Evolutionary conservation across 2,888 invertebrate species (phyloP).

Genomic region (Philereme transversata): DNA sequence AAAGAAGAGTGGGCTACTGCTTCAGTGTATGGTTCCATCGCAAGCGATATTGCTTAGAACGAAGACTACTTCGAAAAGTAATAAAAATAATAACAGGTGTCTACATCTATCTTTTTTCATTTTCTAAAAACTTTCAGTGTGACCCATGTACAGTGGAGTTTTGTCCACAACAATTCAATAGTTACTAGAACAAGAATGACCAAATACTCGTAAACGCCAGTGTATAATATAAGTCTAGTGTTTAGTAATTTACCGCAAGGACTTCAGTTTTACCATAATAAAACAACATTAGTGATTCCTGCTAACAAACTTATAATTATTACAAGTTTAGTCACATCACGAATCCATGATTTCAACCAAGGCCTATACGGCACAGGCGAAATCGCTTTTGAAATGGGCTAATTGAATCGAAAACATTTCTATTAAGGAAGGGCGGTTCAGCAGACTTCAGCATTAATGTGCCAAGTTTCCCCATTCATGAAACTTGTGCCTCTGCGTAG

Average conservation of each 20-base stretch:
- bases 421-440: constrained; percentile 22
- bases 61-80: too few species aligned
- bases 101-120: too few species aligned
- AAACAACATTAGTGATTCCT: constrained; percentile 5
- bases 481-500: constrained; percentile 31
- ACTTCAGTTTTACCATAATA: constrained; percentile 2
- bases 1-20: too few species aligned
- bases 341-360: constrained; percentile 32
- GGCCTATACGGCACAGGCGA: constrained; percentile 40
- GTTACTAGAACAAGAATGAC: too few species aligned
- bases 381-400: constrained; percentile 36
- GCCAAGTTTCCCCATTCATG: constrained; percentile 39
- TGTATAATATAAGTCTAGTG: not conserved
- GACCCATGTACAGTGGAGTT: too few species aligned
- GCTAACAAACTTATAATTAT: constrained; percentile 6
- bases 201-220: too few species aligned
- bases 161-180: too few species aligned
- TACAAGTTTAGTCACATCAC: constrained; percentile 16
- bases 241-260: too few species aligned
- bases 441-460: constrained; percentile 29
- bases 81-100: too few species aligned
- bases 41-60: too few species aligned
- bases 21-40: too few species aligned
- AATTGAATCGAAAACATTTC: constrained; percentile 44
- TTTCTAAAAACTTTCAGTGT: too few species aligned